Conservation (phyloP, 2,797 vertebrate species). For the Acrossocheilus fasciatus region DNA sequence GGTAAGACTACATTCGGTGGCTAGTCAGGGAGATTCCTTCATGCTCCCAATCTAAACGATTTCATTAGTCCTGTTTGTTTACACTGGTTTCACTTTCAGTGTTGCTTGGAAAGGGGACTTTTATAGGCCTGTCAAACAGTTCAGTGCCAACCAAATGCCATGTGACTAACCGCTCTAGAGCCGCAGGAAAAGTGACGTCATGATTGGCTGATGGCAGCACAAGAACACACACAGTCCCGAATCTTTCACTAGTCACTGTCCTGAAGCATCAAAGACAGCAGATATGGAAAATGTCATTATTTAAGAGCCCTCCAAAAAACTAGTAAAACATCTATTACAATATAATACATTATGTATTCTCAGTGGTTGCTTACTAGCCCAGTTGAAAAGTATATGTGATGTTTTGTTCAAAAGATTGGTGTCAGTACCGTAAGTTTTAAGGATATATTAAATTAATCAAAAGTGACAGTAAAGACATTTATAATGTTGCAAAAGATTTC, state of each 20-base stretch:
- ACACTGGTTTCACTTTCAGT: background rate
- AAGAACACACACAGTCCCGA: background rate
- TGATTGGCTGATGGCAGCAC: slow-evolving; percentile 9
- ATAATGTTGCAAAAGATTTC: background rate
- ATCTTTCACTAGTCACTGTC: background rate
- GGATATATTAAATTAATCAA: background rate
- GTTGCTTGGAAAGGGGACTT: background rate
- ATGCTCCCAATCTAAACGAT: background rate
- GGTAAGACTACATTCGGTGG: background rate
- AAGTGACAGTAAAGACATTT: background rate
- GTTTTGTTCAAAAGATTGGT: background rate
- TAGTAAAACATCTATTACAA: background rate
- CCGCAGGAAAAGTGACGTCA: background rate
- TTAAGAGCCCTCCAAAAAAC: background rate
- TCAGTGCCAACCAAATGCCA: background rate
- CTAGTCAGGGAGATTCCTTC: background rate
- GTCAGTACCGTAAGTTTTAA: background rate
- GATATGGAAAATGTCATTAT: background rate
- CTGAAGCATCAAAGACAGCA: background rate
- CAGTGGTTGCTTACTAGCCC: background rate
- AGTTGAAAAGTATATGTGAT: background rate
- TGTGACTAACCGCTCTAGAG: background rate
- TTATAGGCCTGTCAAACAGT: background rate
- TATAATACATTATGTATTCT: background rate
- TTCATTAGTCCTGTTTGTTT: background rate